Percentiles rank a stretch among this genome's conserved stretches.
phyloP scores from a whole-genome alignment of 2,888 invertebrate genomes.

The Trissolcus brochymenae region DNA sequence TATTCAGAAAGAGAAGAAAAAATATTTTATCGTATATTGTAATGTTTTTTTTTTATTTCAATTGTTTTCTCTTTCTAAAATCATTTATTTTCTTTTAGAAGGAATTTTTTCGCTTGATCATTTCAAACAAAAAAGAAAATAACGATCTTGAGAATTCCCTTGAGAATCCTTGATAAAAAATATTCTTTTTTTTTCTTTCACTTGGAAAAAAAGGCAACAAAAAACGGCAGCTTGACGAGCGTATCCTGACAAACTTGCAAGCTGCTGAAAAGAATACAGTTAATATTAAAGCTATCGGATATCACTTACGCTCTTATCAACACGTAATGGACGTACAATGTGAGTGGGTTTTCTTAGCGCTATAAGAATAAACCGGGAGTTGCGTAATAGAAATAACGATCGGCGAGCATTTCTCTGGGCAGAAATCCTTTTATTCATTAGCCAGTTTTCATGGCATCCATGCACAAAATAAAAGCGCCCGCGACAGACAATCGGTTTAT shows the following conservation, averaged over 20 bases:
- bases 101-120: no score
- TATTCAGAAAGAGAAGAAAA: no score
- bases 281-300: slow-evolving; percentile 51
- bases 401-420: slow-evolving; percentile 1
- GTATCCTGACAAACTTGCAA: slow-evolving; percentile 18
- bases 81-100: no score
- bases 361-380: slow-evolving; percentile 30
- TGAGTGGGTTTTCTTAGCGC: slow-evolving; percentile 12
- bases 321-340: slow-evolving; percentile 49
- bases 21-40: no score
- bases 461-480: slow-evolving; percentile 28
- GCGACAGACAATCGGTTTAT: slow-evolving; percentile 39
- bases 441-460: slow-evolving; percentile 9
- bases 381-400: slow-evolving; percentile 41
- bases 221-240: slow-evolving; percentile 18
- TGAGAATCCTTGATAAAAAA: no score
- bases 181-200: not conserved
- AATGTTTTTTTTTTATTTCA: no score
- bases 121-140: no score
- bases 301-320: slow-evolving; percentile 56
- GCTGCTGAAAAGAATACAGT: slow-evolving; percentile 37
- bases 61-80: no score
- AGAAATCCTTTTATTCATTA: slow-evolving; percentile 28
- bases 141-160: no score
- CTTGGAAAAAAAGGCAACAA: slow-evolving; percentile 20